phyloP scores from a whole-genome alignment of 2,797 vertebrate species.

The Anguilla marmorata region DNA sequence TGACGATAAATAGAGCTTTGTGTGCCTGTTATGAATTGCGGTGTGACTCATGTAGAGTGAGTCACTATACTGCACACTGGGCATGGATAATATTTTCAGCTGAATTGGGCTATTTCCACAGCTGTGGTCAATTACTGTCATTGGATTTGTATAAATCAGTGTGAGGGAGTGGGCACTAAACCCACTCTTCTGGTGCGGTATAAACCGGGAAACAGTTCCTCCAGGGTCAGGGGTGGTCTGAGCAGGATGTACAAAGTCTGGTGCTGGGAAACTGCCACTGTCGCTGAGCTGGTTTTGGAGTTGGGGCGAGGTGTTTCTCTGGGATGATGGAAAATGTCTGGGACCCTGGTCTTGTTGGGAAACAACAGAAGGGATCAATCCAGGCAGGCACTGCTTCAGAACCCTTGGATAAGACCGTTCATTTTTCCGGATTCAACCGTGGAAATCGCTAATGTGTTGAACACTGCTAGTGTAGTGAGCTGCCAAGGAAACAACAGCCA shows the following conservation, averaged over 20 bases:
- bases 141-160: slow-evolving; percentile 60
- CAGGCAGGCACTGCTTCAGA: background rate
- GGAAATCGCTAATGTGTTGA: background rate
- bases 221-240: background rate
- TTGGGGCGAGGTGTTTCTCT: background rate
- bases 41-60: slow-evolving; percentile 1
- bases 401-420: background rate
- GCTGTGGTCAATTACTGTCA: slow-evolving; percentile 57
- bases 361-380: background rate
- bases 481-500: background rate
- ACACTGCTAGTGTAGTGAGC: background rate
- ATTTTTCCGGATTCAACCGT: background rate
- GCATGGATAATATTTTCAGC: slow-evolving; percentile 48
- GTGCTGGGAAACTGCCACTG: background rate
- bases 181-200: slow-evolving; percentile 12
- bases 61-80: slow-evolving; percentile 15
- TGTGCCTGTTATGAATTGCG: background rate
- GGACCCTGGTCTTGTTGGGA: background rate
- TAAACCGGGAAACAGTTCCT: background rate
- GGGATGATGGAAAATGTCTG: background rate
- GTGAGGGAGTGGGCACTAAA: slow-evolving; percentile 50
- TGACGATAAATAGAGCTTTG: background rate
- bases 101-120: slow-evolving; percentile 41
- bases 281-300: background rate
- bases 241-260: background rate